phyloP scores from a whole-genome alignment of 2,797 vertebrate genomes.

The Aphelocoma californica region DNA sequence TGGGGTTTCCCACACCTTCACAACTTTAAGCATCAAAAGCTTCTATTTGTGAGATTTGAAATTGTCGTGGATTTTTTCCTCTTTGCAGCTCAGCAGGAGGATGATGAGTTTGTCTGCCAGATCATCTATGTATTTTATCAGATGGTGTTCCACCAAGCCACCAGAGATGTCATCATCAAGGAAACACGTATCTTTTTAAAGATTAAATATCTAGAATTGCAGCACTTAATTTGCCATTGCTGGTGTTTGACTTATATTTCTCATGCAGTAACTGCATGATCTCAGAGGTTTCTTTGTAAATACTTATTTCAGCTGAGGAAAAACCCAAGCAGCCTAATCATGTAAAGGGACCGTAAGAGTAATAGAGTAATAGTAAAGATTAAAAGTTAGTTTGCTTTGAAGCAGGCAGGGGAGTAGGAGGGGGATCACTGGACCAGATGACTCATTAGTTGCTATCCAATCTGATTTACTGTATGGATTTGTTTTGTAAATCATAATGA shows the following conservation, averaged over 20 bases:
- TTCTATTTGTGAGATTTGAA: neutral
- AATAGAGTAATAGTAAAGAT: neutral
- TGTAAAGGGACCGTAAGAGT: neutral
- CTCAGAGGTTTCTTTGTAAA: neutral
- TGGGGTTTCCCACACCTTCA: neutral
- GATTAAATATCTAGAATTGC: neutral
- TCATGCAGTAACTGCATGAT: neutral
- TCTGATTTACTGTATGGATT: neutral
- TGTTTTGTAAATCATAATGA: neutral
- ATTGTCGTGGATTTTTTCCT: neutral
- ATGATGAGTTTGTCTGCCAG: slow-evolving; percentile 98
- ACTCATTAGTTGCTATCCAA: neutral
- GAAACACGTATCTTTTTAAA: slow-evolving; percentile 91
- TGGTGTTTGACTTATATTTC: neutral
- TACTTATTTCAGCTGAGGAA: slow-evolving; percentile 2
- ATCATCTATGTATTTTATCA: slow-evolving; percentile 98
- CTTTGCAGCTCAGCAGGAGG: slow-evolving; percentile 89
- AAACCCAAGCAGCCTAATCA: neutral
- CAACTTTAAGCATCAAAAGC: neutral
- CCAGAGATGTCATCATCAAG: slow-evolving; percentile 96
- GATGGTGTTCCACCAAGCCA: slow-evolving; percentile 98
- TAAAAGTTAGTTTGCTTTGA: neutral
- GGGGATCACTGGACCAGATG: neutral
- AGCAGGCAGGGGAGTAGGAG: neutral
- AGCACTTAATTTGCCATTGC: neutral